A percentile compares a stretch with the other conserved stretches of the same genome.
phyloP scores from a whole-genome alignment of 2,888 invertebrate species.

The Apodemia duryi region DNA sequence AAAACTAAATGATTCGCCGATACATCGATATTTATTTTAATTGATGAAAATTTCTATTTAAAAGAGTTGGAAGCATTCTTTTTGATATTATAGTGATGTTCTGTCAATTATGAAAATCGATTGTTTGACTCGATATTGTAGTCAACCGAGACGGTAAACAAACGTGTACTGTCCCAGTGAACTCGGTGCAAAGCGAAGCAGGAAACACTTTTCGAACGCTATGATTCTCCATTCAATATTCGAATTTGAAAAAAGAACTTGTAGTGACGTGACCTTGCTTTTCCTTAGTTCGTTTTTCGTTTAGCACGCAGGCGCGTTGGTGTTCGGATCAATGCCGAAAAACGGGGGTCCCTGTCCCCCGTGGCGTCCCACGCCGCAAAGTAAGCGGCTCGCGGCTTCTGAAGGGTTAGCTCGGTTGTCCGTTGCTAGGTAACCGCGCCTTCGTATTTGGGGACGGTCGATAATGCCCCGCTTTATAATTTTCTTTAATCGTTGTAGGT shows the following conservation, averaged over 20 bases:
- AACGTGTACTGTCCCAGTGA: constrained; percentile 48
- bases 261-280: constrained; percentile 75
- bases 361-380: constrained; percentile 57
- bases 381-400: constrained; percentile 72
- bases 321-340: constrained; percentile 75
- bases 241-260: constrained; percentile 73
- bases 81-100: background rate
- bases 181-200: constrained; percentile 44
- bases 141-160: constrained; percentile 29
- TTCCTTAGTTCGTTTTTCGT: constrained; percentile 71
- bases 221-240: constrained; percentile 74
- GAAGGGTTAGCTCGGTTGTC: constrained; percentile 63
- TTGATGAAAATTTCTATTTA: background rate
- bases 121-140: constrained; percentile 15
- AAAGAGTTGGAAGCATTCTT: background rate
- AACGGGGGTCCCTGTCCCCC: constrained; percentile 61
- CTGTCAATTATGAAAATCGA: constrained; percentile 2
- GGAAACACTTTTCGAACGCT: constrained; percentile 56
- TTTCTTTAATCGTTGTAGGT: constrained; percentile 64
- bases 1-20: constrained; percentile 3
- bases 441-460: constrained; percentile 55
- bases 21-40: constrained; percentile 16
- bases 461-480: constrained; percentile 62
- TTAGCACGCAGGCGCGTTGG: constrained; percentile 72
- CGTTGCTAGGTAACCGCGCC: constrained; percentile 70